These are phyloP conservation scores for Phocoena phocoena DNA, from an alignment of 2,113 vertebrate species.

Conservation along the genomic window DNA sequence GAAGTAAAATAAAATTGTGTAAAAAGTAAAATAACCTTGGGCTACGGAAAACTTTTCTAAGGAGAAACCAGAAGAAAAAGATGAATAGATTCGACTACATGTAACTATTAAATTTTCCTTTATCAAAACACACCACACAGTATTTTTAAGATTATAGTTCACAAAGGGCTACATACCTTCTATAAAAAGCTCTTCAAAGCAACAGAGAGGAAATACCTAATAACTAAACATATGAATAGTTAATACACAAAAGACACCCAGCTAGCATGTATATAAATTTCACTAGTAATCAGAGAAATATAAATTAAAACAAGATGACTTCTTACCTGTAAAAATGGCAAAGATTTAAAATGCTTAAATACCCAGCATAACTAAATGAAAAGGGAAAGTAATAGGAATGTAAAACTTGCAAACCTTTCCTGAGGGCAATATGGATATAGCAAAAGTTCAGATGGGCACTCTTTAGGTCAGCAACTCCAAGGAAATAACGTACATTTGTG, in stretches of 20 bases:
- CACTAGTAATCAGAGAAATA: background rate
- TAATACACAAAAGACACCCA: background rate
- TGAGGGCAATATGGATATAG: background rate
- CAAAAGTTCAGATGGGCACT: background rate
- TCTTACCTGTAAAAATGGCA: background rate
- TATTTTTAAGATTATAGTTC: background rate
- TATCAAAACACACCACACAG: background rate
- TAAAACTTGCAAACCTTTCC: background rate
- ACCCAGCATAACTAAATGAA: background rate
- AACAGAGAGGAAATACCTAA: background rate
- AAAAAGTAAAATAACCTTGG: background rate
- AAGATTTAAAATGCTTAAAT: background rate
- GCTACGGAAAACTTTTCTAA: background rate
- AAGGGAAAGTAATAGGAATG: background rate
- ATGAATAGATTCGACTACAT: background rate
- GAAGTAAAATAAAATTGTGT: background rate
- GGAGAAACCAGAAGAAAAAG: background rate
- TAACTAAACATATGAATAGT: slow-evolving; percentile 10
- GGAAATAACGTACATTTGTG: background rate
- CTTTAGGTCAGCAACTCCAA: background rate
- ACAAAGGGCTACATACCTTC: background rate
- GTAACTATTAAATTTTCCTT: background rate
- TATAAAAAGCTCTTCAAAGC: background rate
- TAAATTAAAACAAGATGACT: slow-evolving; percentile 8
- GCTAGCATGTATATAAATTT: background rate